Conservation (phyloP, 1,140 invertebrate species). For the Mercenaria mercenaria region DNA sequence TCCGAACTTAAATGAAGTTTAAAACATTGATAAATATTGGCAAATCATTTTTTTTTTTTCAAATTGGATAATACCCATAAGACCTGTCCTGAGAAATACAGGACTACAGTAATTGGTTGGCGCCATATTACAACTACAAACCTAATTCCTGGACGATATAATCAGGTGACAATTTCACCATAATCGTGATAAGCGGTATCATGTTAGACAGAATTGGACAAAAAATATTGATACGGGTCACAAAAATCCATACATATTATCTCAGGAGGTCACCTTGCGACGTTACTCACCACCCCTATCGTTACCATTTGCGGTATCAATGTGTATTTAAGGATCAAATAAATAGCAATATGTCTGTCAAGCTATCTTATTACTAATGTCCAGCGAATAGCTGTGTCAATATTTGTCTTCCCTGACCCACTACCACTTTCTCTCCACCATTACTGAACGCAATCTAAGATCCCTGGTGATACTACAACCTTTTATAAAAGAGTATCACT, state of each 20-base stretch:
- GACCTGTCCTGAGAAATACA: no score
- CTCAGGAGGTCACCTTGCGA: not conserved
- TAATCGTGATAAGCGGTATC: not conserved
- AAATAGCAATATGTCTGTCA: slow-evolving; percentile 32
- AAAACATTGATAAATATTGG: no score
- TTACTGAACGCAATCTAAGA: no score
- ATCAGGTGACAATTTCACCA: not conserved
- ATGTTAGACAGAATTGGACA: not conserved
- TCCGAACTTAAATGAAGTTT: no score
- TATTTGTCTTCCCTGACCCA: slow-evolving; percentile 19
- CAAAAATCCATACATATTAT: slow-evolving; percentile 1
- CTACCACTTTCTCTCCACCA: slow-evolving; percentile 19
- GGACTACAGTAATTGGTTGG: no score
- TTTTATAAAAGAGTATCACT: no score
- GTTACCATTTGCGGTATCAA: not conserved
- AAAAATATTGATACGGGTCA: not conserved
- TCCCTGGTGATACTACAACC: no score
- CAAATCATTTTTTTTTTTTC: no score
- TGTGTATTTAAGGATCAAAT: slow-evolving; percentile 39
- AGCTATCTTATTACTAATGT: slow-evolving; percentile 21
- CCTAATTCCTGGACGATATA: not conserved
- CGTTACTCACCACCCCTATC: not conserved
- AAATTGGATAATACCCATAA: no score
- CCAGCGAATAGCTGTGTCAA: slow-evolving; percentile 4
- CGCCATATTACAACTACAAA: no score